Evolutionary conservation across 2,797 vertebrate species (phyloP), one percentile per base, ranked within the genome.

Genomic region (Propithecus perrieri): DNA sequence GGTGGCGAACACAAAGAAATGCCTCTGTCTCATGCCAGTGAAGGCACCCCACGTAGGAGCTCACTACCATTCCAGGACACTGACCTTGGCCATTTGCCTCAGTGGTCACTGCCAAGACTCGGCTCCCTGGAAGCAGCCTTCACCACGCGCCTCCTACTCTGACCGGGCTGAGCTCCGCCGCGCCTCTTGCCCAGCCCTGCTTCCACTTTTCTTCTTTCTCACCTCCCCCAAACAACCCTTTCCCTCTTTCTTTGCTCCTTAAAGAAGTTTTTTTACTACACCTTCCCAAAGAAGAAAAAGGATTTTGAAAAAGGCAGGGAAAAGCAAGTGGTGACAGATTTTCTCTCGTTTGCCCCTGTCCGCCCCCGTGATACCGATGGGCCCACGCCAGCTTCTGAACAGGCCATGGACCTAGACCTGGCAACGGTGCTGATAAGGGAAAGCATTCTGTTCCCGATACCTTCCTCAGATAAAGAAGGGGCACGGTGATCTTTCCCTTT

Each of bases 331-430:
- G 35, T 1, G 5, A 85, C 30, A 74, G 33, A 55, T 61, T 78
- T 48, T 86, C 33, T 67, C 61, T 11, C 6, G 30, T 12, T 48
- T 35, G 35, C 33, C 53, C 75, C 78, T n/a, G 24, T 76, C 72
- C 59, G 38, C 41, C 43, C 1, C 10, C n/a, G 6, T 28, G 48
- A 55, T 13, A 38, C 22, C 0, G 1, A n/a, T 0, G 18, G 35
- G 24, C 17, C 48, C 1, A 1, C 5, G 17, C 33, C 67, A 75
- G 55, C 35, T 94, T 59, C 89, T 74, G 28, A 89, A 35, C 1
- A 0, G 55, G 46, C 48, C 35, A 48, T 3, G 85, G 55, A 75
- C 1, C 15, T 1, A 63, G 69, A 41, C 57, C 57, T 3, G n/a
- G 59, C 43, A 33, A 55, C 1, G 1, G 61, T 6, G 13, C 41